These are phyloP conservation scores for Rhopalosiphum nymphaeae DNA, from an alignment of 2,888 invertebrate genomes.

Conservation along the genomic window DNA sequence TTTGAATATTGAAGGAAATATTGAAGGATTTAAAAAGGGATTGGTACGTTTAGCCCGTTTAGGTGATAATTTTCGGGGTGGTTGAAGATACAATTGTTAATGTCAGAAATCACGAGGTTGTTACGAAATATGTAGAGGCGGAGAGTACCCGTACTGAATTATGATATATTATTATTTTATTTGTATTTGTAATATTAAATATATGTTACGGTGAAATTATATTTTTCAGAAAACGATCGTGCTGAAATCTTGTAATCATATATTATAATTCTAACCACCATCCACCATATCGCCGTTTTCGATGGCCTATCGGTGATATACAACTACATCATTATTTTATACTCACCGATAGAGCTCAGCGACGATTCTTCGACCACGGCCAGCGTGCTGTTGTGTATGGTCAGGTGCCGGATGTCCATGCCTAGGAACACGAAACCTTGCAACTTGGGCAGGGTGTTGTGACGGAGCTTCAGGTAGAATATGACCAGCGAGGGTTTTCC, in stretches of 20 bases:
- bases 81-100: background rate
- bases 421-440: slow-evolving; percentile 90
- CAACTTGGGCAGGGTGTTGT: slow-evolving; percentile 86
- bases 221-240: too few relatives aligned
- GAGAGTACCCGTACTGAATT: too few relatives aligned
- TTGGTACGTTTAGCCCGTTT: too few relatives aligned
- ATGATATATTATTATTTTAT: too few relatives aligned
- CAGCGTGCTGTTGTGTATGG: slow-evolving; percentile 89
- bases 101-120: background rate
- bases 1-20: background rate
- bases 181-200: too few relatives aligned
- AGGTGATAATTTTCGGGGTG: too few relatives aligned
- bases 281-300: too few relatives aligned
- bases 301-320: too few relatives aligned
- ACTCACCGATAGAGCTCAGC: slow-evolving; percentile 86
- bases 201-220: too few relatives aligned
- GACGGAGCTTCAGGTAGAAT: slow-evolving; percentile 88
- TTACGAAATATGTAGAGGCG: background rate
- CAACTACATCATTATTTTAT: background rate
- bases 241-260: too few relatives aligned
- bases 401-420: slow-evolving; percentile 87
- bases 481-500: slow-evolving; percentile 83
- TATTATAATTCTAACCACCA: too few relatives aligned
- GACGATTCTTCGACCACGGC: slow-evolving; percentile 90
- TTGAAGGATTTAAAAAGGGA: background rate